Evolutionary conservation across 2,888 invertebrate genomes (phyloP), one percentile per base, ranked within the genome.

Genomic region (Amorpha juglandis): DNA sequence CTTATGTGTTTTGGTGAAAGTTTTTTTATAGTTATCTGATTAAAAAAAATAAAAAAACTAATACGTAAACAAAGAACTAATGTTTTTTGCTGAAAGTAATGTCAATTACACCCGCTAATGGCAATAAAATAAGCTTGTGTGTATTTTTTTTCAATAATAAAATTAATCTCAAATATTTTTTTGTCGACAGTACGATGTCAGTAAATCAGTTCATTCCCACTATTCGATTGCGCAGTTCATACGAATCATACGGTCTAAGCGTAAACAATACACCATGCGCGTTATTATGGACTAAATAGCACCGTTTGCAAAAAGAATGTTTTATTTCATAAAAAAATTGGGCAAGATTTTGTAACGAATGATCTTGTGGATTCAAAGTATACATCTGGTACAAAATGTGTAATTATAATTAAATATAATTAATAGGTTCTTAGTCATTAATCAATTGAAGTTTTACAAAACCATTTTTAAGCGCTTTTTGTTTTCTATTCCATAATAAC

Each of bases 231-330:
- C 42, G 42, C 38, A 16, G 12, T 19, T 19, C 42, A 38, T 70
- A 69, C 70, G 66, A 58, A 65, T 66, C 64, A 67, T 52, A 68
- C 21, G 48, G 66, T 66, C 67, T 70, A 70, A 70, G 71, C 70
- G 69, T 70, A 71, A 65, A 70, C 66, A 66, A 67, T 67, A 67
- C 70, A 67, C 64, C 42, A 64, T 58, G 45, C 52, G 66, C 58
- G 58, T 58, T 58, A 12, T 12, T 42, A 58, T 58, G 58, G 42
- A 58, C 19, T 19, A 19, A 38, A 58, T 42, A 58, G 58, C 58
- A 42, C 58, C 19, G 38, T 12, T 38, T 1, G 16, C 16, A 58
- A 38, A 38, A 42, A 12, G 19, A 53, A n/a, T n/a, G 27, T 27
- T 3, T 27, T 4, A 27, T 27, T 27, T 27, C 16, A 55, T 9